These are phyloP conservation scores for Nesogale talazaci DNA, from an alignment of 2,113 vertebrate species.

Conservation along the genomic window DNA sequence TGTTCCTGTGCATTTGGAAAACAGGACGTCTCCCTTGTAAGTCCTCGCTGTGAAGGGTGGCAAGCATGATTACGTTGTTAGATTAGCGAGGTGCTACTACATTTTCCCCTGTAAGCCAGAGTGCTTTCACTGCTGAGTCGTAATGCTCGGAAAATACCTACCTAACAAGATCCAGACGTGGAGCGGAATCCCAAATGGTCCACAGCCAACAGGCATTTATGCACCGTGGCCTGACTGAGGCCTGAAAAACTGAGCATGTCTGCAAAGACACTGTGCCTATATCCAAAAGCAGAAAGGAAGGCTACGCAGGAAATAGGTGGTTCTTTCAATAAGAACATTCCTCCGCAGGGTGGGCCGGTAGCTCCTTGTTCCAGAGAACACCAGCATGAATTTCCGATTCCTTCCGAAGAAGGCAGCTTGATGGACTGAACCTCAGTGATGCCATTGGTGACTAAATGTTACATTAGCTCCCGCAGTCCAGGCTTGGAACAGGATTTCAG, in stretches of 20 bases:
- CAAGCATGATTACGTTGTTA: constrained; percentile 49
- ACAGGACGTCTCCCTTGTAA: not conserved
- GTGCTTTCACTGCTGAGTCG: constrained; percentile 67
- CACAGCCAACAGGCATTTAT: not conserved
- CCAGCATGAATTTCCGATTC: not conserved
- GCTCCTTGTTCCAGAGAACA: not conserved
- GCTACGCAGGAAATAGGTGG: not conserved
- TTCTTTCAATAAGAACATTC: not conserved
- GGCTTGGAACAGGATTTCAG: constrained; percentile 46
- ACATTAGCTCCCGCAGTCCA: not conserved
- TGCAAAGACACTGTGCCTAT: not conserved
- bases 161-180: constrained; percentile 68
- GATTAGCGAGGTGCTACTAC: constrained; percentile 69
- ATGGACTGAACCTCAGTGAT: constrained; percentile 10
- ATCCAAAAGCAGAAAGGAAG: constrained; percentile 8
- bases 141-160: constrained; percentile 59
- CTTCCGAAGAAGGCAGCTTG: constrained; percentile 25
- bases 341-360: not conserved
- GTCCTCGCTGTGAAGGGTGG: constrained; percentile 44
- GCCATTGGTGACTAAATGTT: constrained; percentile 40
- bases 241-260: not conserved
- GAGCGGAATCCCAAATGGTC: constrained; percentile 62
- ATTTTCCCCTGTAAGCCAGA: constrained; percentile 59
- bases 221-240: constrained; percentile 1
- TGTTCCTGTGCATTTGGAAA: not conserved